Base-by-base conservation (phyloP, 2,888 invertebrate species). In the Macrophya annulata region DNA sequence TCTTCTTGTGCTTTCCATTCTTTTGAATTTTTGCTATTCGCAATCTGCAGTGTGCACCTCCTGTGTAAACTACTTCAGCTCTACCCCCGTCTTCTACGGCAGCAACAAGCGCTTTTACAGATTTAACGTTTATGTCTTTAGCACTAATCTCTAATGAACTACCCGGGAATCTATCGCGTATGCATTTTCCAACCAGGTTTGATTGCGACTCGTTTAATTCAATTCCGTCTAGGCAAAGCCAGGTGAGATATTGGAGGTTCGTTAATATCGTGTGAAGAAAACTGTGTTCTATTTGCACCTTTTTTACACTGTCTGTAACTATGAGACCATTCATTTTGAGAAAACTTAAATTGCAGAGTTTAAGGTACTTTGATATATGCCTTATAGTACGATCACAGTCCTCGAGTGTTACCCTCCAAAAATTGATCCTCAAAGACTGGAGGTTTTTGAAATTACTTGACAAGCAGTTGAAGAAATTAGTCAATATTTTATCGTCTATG, bases 401-500 rank as follows among this genome's bases (percentile, higher is more conserved):
- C 85, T 93, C 92, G 31, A 93, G 86, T 25, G 89, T 91, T 2
- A 93, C 86, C 4, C 92, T 89, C 94, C 94, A 94, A 87, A 93
- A 92, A 85, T 93, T 93, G 51, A 93, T 93, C 84, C 93, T 90
- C 37, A 94, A 88, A 10, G 93, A 93, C 84, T 93, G 93, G 6
- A 93, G 89, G 86, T 92, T 93, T 87, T 94, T 92, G 88, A 94
- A 94, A 87, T 94, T 91, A 9, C 91, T 88, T 21, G 94, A 92
- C 21, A 94, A 89, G 21, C 93, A 94, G 86, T 91, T 90, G 90
- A 94, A 94, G 90, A 95, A 94, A 62, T 92, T 91, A 43, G 94
- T 90, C 48, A 94, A 91, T 71, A 93, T 93, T 87, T 94, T 94
- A 89, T 95, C 94, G 89, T 94, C 94, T 86, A 94, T 94, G 86